Evolutionary conservation across 1,140 invertebrate species (phyloP), one percentile per base, ranked within the genome.

Genomic region (Drosophila biarmipes): DNA sequence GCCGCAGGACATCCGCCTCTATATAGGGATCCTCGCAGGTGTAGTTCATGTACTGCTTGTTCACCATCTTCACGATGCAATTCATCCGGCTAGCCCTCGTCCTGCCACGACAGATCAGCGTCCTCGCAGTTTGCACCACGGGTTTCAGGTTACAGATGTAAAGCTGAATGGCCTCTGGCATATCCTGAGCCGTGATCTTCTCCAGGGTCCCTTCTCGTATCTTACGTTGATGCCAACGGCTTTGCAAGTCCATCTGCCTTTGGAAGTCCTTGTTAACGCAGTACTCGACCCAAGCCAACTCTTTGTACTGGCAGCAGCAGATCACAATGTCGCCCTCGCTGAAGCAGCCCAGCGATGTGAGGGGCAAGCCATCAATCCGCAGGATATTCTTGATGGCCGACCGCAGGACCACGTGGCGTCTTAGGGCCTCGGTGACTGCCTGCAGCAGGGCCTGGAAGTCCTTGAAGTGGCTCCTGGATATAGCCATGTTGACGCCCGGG

Each of bases 351-450:
- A 48, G 46, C 2, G 46, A 29, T 8, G n/a, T 29, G 2, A 48
- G 2, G 2, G 7, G 27, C 8, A n/a, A 49, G 11, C 46, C 46
- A n/a, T 49, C 24, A 0, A 15, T 17, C 0, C 27, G 24, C 7
- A 14, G 0, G n/a, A 49, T 17, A 17, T 31, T 10, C 8, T 2
- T 2, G 7, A 80, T 71, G 0, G 55, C 64, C 11, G 78, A 71
- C 6, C 29, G 48, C 4, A 80, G 51, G 1, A 14, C 6, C 0
- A 66, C 42, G 21, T 66, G 35, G 1, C 31, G 27, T 0, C 24
- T 21, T 1, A 80, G 24, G 2, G 15, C 37, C 3, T n/a, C n/a
- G 0, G 76, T 80, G 0, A 80, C 12, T 0, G 6, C 45, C 17
- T 62, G 52, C 0, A 74, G 38, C 0, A 80, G 14, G 0, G 10